Conservation (phyloP, 2,113 vertebrate genomes). For the Eudyptes chrysolophus region DNA sequence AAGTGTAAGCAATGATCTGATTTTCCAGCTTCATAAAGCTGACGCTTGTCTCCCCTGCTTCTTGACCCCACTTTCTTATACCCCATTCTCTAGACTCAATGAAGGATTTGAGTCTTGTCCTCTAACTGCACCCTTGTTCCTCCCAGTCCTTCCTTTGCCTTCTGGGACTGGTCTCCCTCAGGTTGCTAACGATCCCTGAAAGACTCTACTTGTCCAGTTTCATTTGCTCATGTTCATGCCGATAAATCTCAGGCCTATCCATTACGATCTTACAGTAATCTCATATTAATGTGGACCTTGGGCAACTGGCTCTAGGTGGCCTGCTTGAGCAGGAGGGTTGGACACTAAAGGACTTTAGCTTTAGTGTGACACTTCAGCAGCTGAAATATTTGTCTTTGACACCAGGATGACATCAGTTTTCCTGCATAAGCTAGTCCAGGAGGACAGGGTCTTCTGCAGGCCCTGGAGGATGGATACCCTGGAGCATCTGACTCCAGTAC, state of each 20-base stretch:
- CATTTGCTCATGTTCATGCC: not conserved
- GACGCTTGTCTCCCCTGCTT: not conserved
- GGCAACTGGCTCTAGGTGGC: not conserved
- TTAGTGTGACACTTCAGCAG: not conserved
- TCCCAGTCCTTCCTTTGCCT: not conserved
- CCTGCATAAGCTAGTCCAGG: not conserved
- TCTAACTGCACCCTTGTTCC: not conserved
- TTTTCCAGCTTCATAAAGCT: not conserved
- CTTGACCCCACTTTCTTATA: not conserved
- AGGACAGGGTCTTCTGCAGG: not conserved
- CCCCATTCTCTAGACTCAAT: not conserved
- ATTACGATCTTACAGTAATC: not conserved
- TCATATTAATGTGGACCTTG: not conserved
- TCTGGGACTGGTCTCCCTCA: not conserved
- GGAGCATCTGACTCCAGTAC: not conserved
- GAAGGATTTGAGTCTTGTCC: not conserved
- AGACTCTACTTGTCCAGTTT: not conserved
- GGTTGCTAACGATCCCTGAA: not conserved
- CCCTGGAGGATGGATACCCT: not conserved
- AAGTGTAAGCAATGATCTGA: not conserved
- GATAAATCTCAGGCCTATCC: not conserved
- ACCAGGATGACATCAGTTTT: not conserved
- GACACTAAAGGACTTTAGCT: not conserved
- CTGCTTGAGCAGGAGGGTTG: not conserved
- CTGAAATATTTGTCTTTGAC: not conserved